Base-by-base conservation (phyloP, 2,113 vertebrate species). In the Zapus hudsonius region DNA sequence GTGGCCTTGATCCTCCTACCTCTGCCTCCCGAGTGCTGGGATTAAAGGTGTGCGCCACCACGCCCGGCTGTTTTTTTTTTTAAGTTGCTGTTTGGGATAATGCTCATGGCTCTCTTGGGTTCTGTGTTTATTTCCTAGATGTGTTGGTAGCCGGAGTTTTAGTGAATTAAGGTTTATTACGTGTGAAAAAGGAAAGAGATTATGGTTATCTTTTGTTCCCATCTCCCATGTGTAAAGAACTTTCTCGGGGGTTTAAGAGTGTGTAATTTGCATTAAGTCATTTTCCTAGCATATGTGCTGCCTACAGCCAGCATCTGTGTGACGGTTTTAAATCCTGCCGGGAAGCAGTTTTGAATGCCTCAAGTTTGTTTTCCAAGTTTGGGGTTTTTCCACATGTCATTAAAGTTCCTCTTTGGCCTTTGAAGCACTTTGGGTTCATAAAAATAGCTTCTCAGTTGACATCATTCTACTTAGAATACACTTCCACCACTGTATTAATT, bases 281-380 rank as follows among this genome's bases (percentile, higher is more conserved):
- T 74, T 87, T 75, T 36, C 15, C 61, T 61, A 61, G 31, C 76
- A n/a, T 66, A 66, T 47, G 33, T 74, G 66, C 87, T 59, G 59
- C 59, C 44, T 36, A 29, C 59, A 40, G 75, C 76, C 69, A 33
- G 73, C 38, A 0, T 87, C 83, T 67, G 76, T 29, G 19, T 61
- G 38, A 36, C 10, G 61, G 44, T 66, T 74, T 67, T 44, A 59
- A 67, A 81, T 87, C 76, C n/a, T 59, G 10, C 64, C 7, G 19
- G 57, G 36, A 38, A 27, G 57, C 52, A 52, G 9, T 87, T 82
- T 69, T 70, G 55, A 82, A 31, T 5, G 2, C 52, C 33, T 69
- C 29, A n/a, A 47, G 61, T 91, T 81, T 81, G 76, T 86, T 90
- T 81, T 69, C 40, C 75, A 82, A 40, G 47, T 75, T 85, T 64